Percentiles rank a stretch among this genome's conserved stretches.
phyloP scores from a whole-genome alignment of 2,888 invertebrate genomes.

The Perizoma affinitatum region DNA sequence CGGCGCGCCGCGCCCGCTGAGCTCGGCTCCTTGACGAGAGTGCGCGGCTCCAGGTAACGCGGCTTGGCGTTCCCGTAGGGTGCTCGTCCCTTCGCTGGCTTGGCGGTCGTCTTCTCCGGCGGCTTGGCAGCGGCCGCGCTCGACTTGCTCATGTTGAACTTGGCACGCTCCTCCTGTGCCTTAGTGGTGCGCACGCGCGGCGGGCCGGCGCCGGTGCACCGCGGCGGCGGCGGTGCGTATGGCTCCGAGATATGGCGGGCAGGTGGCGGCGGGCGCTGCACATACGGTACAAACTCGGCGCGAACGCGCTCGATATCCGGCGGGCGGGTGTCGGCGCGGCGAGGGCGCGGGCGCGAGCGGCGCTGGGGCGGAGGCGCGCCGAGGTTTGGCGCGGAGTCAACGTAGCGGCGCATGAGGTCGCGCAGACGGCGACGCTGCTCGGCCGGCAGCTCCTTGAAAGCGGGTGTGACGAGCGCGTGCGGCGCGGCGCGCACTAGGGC shows the following conservation, averaged over 20 bases:
- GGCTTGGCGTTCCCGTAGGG: constrained; percentile 76
- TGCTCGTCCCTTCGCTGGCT: constrained; percentile 30
- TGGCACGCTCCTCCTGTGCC: constrained; percentile 73
- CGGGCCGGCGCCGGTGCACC: constrained; percentile 33
- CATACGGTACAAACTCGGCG: constrained; percentile 66
- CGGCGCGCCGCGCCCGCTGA: constrained; percentile 18
- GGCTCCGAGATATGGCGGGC: constrained; percentile 4
- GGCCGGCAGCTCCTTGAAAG: constrained; percentile 63
- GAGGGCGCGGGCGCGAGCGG: constrained; percentile 42
- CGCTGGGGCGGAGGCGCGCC: constrained; percentile 42
- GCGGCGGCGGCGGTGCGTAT: constrained; percentile 19
- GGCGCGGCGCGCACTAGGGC: constrained; percentile 64
- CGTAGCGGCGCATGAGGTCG: constrained; percentile 43
- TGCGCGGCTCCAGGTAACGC: constrained; percentile 85
- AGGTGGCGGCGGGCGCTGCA: constrained; percentile 51
- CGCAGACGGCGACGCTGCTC: constrained; percentile 65
- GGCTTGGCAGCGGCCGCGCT: constrained; percentile 39
- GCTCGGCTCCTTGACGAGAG: constrained; percentile 40
- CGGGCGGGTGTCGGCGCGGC: constrained; percentile 32
- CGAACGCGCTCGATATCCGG: constrained; percentile 67
- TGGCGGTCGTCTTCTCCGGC: constrained; percentile 47
- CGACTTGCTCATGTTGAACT: constrained; percentile 65
- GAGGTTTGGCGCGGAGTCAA: neutral
- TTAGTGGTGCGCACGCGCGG: constrained; percentile 70
- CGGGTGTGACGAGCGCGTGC: constrained; percentile 60